Evolutionary conservation across 2,113 vertebrate species (phyloP), one percentile per base, ranked within the genome.

Genomic region (Elachura formosa): DNA sequence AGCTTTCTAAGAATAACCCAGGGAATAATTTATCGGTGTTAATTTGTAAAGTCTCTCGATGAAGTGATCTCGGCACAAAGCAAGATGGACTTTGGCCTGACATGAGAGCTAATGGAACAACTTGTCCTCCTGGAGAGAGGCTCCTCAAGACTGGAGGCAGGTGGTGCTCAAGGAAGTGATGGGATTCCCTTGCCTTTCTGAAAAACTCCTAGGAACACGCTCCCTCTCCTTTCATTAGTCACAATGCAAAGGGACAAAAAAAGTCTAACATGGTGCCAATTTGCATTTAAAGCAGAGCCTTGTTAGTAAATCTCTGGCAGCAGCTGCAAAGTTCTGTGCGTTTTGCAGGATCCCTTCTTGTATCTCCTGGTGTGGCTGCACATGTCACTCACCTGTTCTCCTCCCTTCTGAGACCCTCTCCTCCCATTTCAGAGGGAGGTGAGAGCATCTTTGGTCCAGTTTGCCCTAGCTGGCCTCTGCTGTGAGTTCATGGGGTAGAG

Each of bases 11-110:
- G 94, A 95, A 97, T 92, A 91, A 93, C 96, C 72, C 33, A 29
- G 77, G 92, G 69, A 94, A 87, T 95, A 62, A 55, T 93, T 84
- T 94, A 41, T 76, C 9, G 3, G 96, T 81, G 94, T 87, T 98
- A 96, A 97, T 97, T 96, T 97, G 97, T 95, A 94, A 97, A 98
- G 89, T 91, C 96, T 87, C 86, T 95, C 19, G 3, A 36, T 12
- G 63, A 95, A 96, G 74, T 33, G 58, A 95, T 87, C 89, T 48
- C 58, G 21, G 84, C 89, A 85, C 87, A 89, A 93, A 93, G 67
- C 56, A 67, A 55, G 92, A 86, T 61, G 80, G 93, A 87, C 96
- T 93, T 90, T 56, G 91, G 90, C 90, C 84, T 73, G 77, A 91
- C 6, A 10, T 85, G 89, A 96, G 91, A 92, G 66, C 93, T 97